Conservation (phyloP, 2,113 vertebrate genomes). For the Aviceda subcristata region DNA sequence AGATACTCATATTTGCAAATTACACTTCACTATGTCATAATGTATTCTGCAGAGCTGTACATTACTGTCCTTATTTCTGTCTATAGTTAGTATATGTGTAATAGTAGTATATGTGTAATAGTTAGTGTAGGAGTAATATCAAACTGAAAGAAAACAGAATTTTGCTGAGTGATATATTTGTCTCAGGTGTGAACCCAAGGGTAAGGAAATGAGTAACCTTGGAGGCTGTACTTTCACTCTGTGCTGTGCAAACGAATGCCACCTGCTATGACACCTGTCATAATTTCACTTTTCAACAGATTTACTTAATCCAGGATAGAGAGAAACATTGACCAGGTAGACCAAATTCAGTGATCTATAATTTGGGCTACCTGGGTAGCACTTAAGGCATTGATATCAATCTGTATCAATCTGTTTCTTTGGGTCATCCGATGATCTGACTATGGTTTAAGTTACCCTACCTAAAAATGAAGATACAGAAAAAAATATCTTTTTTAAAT, state of each 20-base stretch:
- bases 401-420: not conserved
- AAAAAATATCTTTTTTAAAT: not conserved
- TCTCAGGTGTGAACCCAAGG: not conserved
- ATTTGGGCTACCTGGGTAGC: not conserved
- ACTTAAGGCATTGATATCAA: not conserved
- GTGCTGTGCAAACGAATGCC: not conserved
- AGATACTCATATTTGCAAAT: not conserved
- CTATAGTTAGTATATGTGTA: not conserved
- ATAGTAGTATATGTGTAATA: not conserved
- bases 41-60: not conserved
- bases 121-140: not conserved
- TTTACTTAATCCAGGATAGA: not conserved
- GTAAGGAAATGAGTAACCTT: not conserved
- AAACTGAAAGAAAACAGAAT: not conserved
- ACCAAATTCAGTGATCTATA: not conserved
- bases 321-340: not conserved
- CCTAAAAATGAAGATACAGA: not conserved
- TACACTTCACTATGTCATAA: not conserved
- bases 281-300: not conserved
- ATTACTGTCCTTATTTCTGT: not conserved
- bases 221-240: not conserved
- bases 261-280: not conserved
- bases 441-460: not conserved
- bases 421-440: not conserved
- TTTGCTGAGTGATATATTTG: not conserved